A percentile compares a stretch with the other conserved stretches of the same genome.
phyloP scores from a whole-genome alignment of 2,888 invertebrate species.

The Drosophila bunnanda region DNA sequence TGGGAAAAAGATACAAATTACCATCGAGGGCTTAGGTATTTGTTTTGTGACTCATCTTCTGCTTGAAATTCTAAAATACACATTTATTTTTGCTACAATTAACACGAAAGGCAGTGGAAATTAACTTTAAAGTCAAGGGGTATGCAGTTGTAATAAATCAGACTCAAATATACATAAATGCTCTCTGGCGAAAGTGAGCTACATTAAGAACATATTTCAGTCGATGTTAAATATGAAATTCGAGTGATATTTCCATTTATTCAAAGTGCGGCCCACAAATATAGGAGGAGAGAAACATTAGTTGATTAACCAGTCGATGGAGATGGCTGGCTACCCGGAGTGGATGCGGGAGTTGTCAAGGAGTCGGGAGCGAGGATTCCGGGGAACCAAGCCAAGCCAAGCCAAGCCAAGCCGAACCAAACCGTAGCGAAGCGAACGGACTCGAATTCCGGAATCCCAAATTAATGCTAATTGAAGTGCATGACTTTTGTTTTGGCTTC shows the following conservation, averaged over 20 bases:
- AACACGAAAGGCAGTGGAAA: neutral
- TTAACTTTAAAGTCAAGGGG: neutral
- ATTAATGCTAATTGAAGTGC: conserved; percentile 37
- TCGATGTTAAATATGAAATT: conserved; percentile 2
- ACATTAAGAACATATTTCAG: neutral
- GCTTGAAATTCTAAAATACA: neutral
- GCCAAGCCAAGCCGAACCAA: neutral
- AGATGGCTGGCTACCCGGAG: neutral
- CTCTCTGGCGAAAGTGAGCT: conserved; percentile 1
- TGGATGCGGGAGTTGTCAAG: conserved; percentile 9
- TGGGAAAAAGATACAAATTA: too few species aligned
- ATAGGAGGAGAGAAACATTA: neutral
- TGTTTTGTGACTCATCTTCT: neutral
- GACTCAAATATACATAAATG: neutral
- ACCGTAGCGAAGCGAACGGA: neutral
- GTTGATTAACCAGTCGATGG: conserved; percentile 17
- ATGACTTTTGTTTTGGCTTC: conserved; percentile 22
- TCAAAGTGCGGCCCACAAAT: conserved; percentile 3
- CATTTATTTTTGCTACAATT: neutral
- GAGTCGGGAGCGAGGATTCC: conserved; percentile 1
- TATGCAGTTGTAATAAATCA: neutral
- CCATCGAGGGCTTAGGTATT: too few species aligned
- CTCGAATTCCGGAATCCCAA: conserved; percentile 15
- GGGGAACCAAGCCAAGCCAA: conserved; percentile 8
- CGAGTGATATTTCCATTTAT: conserved; percentile 14